Percentiles rank a stretch among this genome's conserved stretches.
These are phyloP conservation scores for Trichonephila inaurata DNA, from an alignment of 1,140 invertebrate species.

Conservation along the genomic window DNA sequence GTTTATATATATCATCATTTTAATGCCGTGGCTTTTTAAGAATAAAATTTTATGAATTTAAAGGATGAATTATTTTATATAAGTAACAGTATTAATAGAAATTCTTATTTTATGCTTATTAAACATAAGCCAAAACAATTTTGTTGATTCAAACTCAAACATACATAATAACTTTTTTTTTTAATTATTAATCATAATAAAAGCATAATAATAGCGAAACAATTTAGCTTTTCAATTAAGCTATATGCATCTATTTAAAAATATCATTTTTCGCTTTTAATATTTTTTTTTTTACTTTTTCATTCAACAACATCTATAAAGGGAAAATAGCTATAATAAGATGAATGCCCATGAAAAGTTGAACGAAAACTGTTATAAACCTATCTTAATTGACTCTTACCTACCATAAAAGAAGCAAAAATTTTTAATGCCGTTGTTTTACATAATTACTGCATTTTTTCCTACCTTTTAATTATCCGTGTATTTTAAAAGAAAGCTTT, in stretches of 20 bases:
- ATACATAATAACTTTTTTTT: neutral
- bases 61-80: too few species aligned
- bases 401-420: neutral
- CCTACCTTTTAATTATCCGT: neutral
- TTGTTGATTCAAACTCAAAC: neutral
- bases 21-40: too few species aligned
- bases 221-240: neutral
- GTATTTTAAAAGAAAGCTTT: neutral
- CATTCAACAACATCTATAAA: neutral
- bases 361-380: neutral
- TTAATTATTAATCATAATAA: neutral
- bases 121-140: neutral
- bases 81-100: too few species aligned
- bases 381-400: slow-evolving; percentile 17
- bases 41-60: too few species aligned
- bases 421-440: slow-evolving; percentile 9
- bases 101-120: too few species aligned
- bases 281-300: neutral
- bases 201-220: neutral
- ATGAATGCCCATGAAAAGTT: neutral
- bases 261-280: neutral
- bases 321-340: neutral
- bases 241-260: neutral
- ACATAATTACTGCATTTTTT: slow-evolving; percentile 21
- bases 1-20: too few species aligned